These are phyloP conservation scores for Eulemur rufifrons DNA, from an alignment of 2,113 vertebrate genomes.

Conservation along the genomic window DNA sequence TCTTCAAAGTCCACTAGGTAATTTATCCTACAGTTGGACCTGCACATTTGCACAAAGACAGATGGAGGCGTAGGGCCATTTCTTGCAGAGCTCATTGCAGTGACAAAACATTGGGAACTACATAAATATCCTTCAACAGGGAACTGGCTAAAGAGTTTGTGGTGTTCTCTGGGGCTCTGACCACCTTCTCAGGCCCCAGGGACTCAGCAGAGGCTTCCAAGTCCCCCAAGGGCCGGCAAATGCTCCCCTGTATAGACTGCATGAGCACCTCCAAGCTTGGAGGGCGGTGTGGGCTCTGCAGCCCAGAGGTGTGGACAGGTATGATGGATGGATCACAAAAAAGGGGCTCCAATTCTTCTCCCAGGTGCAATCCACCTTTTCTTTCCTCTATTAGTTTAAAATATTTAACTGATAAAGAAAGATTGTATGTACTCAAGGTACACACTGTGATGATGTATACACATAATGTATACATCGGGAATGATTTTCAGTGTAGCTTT, in stretches of 20 bases:
- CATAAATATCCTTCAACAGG: background rate
- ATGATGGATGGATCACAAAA: rapidly evolving
- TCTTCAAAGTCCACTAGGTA: background rate
- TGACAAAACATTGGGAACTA: rapidly evolving
- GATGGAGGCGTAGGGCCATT: rapidly evolving
- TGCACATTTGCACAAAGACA: background rate
- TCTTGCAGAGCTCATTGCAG: rapidly evolving
- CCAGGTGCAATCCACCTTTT: background rate
- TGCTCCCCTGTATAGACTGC: background rate
- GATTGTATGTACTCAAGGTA: too few relatives aligned
- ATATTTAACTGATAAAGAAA: background rate
- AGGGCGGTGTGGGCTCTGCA: background rate
- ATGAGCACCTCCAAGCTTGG: background rate
- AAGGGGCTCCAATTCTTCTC: background rate
- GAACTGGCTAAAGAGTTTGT: rapidly evolving
- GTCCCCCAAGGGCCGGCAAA: background rate
- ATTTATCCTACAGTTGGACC: rapidly evolving
- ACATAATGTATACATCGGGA: background rate
- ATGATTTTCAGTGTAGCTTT: background rate
- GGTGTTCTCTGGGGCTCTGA: background rate
- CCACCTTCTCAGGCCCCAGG: background rate
- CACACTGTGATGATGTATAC: background rate
- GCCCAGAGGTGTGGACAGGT: too few relatives aligned
- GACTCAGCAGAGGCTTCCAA: background rate
- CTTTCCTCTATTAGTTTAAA: background rate